Conservation (phyloP, 2,888 invertebrate species). For the Drosophila infuscata region DNA sequence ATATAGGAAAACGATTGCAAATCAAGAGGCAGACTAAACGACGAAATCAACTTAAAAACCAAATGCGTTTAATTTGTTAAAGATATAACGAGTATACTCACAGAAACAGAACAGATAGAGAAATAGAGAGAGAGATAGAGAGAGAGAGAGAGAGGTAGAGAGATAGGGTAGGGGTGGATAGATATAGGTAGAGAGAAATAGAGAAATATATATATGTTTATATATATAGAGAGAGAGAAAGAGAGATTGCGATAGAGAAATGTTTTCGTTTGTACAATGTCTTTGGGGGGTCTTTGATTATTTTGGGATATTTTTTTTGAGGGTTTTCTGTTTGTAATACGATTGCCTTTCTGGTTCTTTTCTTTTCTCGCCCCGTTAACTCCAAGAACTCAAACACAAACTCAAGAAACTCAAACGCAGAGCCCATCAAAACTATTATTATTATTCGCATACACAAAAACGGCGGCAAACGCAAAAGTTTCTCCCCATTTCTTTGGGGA, state of each 20-base stretch:
- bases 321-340: conserved; percentile 18
- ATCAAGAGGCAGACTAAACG: conserved; percentile 54
- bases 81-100: conserved; percentile 31
- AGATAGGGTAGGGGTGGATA: conserved; percentile 6
- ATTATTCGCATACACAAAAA: conserved; percentile 54
- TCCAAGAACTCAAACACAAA: conserved; percentile 30
- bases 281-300: conserved; percentile 16
- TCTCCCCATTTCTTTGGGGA: neutral
- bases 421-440: conserved; percentile 39
- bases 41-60: conserved; percentile 50
- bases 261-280: conserved; percentile 46
- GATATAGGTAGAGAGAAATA: conserved; percentile 7
- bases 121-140: conserved; percentile 16
- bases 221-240: neutral
- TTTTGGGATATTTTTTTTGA: conserved; percentile 10
- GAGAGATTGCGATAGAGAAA: conserved; percentile 27
- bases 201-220: neutral
- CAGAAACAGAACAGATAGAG: conserved; percentile 8
- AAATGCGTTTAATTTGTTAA: conserved; percentile 46
- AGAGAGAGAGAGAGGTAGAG: conserved; percentile 11
- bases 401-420: conserved; percentile 9
- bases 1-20: conserved; percentile 40
- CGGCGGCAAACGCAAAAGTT: conserved; percentile 42
- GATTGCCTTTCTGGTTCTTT: conserved; percentile 29
- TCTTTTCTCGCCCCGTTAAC: conserved; percentile 27